These are phyloP conservation scores for Drosophila suboccidentalis DNA, from an alignment of 2,888 invertebrate species.

Conservation along the genomic window DNA sequence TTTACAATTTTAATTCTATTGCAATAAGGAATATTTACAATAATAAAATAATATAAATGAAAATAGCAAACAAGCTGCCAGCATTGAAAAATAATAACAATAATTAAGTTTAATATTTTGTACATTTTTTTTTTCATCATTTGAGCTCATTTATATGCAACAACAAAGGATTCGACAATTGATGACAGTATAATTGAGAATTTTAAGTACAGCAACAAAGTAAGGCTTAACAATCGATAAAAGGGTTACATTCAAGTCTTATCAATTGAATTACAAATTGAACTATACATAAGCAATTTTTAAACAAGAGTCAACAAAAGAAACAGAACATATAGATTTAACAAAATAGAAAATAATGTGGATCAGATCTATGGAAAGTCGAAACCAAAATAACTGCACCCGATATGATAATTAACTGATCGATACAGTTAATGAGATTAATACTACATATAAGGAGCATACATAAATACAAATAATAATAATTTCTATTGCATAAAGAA, in stretches of 20 bases:
- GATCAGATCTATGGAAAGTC: slow-evolving; percentile 20
- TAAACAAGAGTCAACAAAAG: slow-evolving; percentile 34
- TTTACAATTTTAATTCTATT: slow-evolving; percentile 52
- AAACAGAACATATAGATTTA: slow-evolving; percentile 44
- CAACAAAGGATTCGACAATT: slow-evolving; percentile 26
- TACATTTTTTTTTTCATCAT: slow-evolving; percentile 61
- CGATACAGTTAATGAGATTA: slow-evolving; percentile 29
- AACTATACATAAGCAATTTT: slow-evolving; percentile 71
- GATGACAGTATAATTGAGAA: slow-evolving; percentile 25
- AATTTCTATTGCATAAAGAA: slow-evolving; percentile 45
- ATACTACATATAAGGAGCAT: slow-evolving; percentile 41
- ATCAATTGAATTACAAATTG: slow-evolving; percentile 52
- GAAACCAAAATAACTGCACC: slow-evolving; percentile 32
- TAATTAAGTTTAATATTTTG: slow-evolving; percentile 78
- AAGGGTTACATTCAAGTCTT: slow-evolving; percentile 41
- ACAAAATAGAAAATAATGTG: slow-evolving; percentile 33
- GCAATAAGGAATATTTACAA: slow-evolving; percentile 38
- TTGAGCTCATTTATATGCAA: slow-evolving; percentile 62
- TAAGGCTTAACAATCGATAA: slow-evolving; percentile 53
- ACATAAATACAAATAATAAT: slow-evolving; percentile 40
- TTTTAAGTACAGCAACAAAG: slow-evolving; percentile 33
- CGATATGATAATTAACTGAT: slow-evolving; percentile 19
- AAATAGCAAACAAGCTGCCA: slow-evolving; percentile 74
- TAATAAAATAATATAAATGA: slow-evolving; percentile 40
- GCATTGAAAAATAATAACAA: slow-evolving; percentile 72